Percentiles rank a stretch among this genome's conserved stretches.
These are phyloP conservation scores for Mesodorylaimus sp. DNA, from an alignment of 2,888 invertebrate genomes.

Conservation along the genomic window DNA sequence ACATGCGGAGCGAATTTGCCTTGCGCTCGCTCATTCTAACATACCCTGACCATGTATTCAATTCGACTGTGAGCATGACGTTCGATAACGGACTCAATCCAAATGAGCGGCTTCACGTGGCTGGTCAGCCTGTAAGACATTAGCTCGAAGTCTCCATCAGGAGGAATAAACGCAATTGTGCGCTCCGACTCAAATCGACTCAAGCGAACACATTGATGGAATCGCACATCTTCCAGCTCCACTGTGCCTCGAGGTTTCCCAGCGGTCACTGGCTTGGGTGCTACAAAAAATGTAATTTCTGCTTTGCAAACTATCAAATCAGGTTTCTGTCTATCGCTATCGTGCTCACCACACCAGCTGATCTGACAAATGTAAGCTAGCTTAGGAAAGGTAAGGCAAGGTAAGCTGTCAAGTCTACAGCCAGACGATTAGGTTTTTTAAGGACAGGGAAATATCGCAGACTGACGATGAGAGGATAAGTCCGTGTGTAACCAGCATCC, in stretches of 20 bases:
- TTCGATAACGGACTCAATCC: constrained; percentile 97
- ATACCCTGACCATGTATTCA: constrained; percentile 87
- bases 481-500: no score
- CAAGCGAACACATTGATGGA: constrained; percentile 89
- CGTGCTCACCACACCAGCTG: no score
- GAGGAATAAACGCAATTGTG: constrained; percentile 93
- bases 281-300: no score
- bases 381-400: no score
- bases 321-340: no score
- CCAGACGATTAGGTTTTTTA: no score
- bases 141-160: constrained; percentile 94
- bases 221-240: constrained; percentile 92
- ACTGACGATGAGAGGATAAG: no score
- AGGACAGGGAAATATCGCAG: no score
- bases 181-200: constrained; percentile 94
- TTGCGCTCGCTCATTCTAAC: background rate
- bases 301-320: no score
- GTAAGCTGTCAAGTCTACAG: no score
- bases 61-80: constrained; percentile 89
- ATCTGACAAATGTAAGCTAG: no score
- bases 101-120: constrained; percentile 87
- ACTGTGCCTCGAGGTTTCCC: constrained; percentile 92
- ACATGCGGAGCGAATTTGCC: background rate
- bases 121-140: constrained; percentile 95
- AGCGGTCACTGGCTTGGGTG: constrained; percentile 43